These are phyloP conservation scores for Dipodomys merriami DNA, from an alignment of 2,113 vertebrate species.

Conservation along the genomic window DNA sequence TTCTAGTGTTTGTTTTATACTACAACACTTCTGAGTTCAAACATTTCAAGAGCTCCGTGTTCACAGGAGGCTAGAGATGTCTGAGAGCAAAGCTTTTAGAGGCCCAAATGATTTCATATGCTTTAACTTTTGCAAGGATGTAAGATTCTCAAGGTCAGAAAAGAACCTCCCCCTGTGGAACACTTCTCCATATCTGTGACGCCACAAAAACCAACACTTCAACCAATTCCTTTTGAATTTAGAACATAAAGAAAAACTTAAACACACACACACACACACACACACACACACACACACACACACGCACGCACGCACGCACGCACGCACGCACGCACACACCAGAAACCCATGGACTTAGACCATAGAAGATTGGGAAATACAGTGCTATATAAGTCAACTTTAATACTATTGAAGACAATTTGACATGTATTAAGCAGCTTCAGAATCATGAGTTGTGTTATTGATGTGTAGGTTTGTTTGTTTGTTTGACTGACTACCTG, in stretches of 20 bases:
- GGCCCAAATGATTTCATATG: not conserved
- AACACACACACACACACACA: too few relatives aligned
- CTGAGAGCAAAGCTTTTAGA: not conserved
- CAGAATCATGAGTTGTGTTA: slow-evolving; percentile 11
- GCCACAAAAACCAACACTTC: not conserved
- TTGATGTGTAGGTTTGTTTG: not conserved
- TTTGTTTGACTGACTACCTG: not conserved
- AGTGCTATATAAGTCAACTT: not conserved
- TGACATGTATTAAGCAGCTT: not conserved
- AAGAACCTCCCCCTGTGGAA: not conserved
- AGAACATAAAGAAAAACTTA: not conserved
- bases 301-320: not conserved
- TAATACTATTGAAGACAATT: slow-evolving; percentile 15
- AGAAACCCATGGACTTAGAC: not conserved
- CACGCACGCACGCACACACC: not conserved
- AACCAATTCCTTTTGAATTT: not conserved
- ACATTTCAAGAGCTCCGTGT: not conserved
- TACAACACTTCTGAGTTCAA: not conserved
- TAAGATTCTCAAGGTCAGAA: not conserved
- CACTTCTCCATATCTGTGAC: not conserved
- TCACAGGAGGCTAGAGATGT: not conserved
- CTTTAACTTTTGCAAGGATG: not conserved
- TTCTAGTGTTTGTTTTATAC: not conserved
- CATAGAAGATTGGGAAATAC: not conserved
- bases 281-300: too few relatives aligned